Conservation (phyloP, 2,797 vertebrate genomes). For the Poeciliopsis infans region DNA sequence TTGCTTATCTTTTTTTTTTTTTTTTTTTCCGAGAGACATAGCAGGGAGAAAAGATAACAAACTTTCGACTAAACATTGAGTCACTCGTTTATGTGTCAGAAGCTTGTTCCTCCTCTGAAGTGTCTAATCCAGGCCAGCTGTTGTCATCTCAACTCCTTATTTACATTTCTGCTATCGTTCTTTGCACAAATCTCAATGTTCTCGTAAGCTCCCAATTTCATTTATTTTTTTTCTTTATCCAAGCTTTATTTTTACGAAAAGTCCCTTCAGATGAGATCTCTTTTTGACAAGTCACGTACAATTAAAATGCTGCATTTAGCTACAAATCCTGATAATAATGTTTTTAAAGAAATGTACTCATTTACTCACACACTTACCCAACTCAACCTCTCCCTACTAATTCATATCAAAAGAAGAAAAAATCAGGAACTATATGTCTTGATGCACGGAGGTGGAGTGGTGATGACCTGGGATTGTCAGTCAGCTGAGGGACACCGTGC, state of each 20-base stretch:
- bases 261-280: background rate
- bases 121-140: conserved; percentile 46
- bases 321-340: background rate
- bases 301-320: background rate
- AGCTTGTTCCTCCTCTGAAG: conserved; percentile 46
- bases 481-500: background rate
- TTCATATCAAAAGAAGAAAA: background rate
- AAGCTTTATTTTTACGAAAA: background rate
- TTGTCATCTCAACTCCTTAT: background rate
- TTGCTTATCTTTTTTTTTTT: conserved; percentile 2
- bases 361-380: background rate
- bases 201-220: background rate
- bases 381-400: background rate
- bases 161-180: background rate
- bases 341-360: background rate
- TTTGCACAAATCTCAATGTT: background rate
- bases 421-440: background rate
- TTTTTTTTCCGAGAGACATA: background rate
- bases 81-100: conserved; percentile 37
- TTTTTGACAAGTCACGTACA: background rate
- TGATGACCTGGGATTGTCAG: background rate
- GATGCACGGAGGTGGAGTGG: background rate
- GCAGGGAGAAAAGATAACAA: conserved; percentile 34
- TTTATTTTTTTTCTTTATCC: background rate
- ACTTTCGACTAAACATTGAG: conserved; percentile 26